These are phyloP conservation scores for Pogonomyrmex californicus DNA, from an alignment of 1,140 invertebrate species.

Conservation along the genomic window DNA sequence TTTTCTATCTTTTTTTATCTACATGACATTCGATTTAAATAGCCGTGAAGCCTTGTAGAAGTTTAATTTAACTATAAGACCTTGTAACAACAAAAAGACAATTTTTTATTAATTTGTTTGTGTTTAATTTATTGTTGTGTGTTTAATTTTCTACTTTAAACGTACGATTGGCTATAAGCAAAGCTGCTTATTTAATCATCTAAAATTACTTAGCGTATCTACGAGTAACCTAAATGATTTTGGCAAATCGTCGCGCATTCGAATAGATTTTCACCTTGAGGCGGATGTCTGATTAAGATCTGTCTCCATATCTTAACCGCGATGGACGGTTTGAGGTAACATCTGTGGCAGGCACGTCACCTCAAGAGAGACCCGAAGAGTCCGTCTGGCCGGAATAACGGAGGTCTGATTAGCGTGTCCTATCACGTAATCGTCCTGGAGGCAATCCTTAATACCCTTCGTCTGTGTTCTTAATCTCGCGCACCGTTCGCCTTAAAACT, in stretches of 20 bases:
- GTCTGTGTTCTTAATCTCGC: slow-evolving; percentile 55
- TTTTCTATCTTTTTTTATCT: not conserved
- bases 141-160: not conserved
- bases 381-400: slow-evolving; percentile 64
- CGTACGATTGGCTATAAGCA: too few species aligned
- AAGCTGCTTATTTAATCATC: not conserved
- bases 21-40: not conserved
- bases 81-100: not conserved
- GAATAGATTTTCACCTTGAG: slow-evolving; percentile 32
- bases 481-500: slow-evolving; percentile 45
- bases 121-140: not conserved
- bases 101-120: slow-evolving; percentile 1
- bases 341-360: slow-evolving; percentile 52
- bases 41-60: not conserved
- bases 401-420: slow-evolving; percentile 67
- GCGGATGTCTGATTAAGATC: slow-evolving; percentile 24
- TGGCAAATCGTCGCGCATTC: slow-evolving; percentile 23
- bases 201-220: not conserved
- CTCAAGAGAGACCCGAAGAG: slow-evolving; percentile 37
- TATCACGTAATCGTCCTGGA: slow-evolving; percentile 60
- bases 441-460: slow-evolving; percentile 58
- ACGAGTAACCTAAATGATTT: not conserved
- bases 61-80: not conserved
- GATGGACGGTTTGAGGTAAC: slow-evolving; percentile 41
- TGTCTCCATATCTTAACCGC: slow-evolving; percentile 45